A percentile compares a stretch with the other conserved stretches of the same genome.
phyloP scores from a whole-genome alignment of 2,888 invertebrate genomes.

The Zaprionus bogoriensis region DNA sequence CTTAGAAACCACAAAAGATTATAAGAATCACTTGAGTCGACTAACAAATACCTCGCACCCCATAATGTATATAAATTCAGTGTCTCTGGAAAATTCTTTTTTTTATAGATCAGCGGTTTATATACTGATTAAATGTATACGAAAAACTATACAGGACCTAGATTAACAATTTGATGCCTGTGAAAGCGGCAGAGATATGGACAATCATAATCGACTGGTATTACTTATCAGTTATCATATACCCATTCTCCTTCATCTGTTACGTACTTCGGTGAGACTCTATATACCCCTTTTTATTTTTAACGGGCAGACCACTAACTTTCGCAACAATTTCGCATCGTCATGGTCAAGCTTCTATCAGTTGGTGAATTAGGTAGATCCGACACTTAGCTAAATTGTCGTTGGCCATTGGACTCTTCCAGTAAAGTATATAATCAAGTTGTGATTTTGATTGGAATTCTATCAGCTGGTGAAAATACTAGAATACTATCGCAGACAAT shows the following conservation, averaged over 20 bases:
- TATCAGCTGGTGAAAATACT: background rate
- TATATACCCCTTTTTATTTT: background rate
- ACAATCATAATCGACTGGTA: too few relatives aligned
- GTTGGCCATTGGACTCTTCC: background rate
- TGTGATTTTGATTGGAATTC: background rate
- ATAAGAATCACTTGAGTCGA: too few relatives aligned
- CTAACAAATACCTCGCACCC: too few relatives aligned
- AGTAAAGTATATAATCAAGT: background rate
- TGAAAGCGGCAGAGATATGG: too few relatives aligned
- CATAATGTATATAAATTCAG: too few relatives aligned
- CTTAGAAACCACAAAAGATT: too few relatives aligned
- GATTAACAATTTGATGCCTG: too few relatives aligned
- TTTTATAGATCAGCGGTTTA: too few relatives aligned
- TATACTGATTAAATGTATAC: too few relatives aligned
- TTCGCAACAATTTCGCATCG: constrained; percentile 1
- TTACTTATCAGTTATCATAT: background rate
- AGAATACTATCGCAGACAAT: background rate
- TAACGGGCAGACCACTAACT: too few relatives aligned
- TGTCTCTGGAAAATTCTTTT: too few relatives aligned
- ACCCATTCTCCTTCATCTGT: background rate
- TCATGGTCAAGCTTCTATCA: constrained; percentile 11
- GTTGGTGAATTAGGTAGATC: constrained; percentile 1
- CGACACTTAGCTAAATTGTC: background rate
- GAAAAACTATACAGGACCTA: too few relatives aligned
- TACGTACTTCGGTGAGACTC: background rate